These are phyloP conservation scores for Hetaerina americana DNA, from an alignment of 1,140 invertebrate genomes.

Conservation along the genomic window DNA sequence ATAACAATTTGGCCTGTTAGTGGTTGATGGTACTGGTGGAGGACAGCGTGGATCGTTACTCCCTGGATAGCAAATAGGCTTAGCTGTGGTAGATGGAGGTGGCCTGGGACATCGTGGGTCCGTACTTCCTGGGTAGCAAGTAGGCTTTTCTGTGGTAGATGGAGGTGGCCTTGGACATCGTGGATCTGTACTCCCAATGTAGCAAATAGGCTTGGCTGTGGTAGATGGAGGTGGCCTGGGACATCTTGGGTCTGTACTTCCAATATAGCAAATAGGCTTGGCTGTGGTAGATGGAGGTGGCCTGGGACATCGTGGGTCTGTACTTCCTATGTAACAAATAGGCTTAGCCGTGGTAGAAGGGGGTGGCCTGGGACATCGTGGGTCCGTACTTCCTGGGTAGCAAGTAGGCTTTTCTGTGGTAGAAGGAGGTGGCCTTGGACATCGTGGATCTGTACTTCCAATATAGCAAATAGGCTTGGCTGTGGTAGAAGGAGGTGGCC, in stretches of 20 bases:
- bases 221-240: conserved; percentile 18
- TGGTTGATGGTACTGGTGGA: conserved; percentile 16
- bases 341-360: conserved; percentile 2
- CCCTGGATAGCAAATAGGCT: conserved; percentile 23
- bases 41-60: conserved; percentile 18
- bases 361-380: conserved; percentile 16
- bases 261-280: conserved; percentile 3
- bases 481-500: neutral
- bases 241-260: conserved; percentile 15
- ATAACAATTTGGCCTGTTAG: conserved; percentile 23
- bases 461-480: conserved; percentile 14
- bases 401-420: conserved; percentile 16
- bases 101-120: conserved; percentile 15
- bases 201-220: conserved; percentile 14
- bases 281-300: neutral
- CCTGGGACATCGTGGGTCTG: conserved; percentile 24
- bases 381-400: conserved; percentile 23
- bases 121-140: conserved; percentile 23
- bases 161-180: conserved; percentile 19
- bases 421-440: conserved; percentile 13
- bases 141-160: conserved; percentile 12
- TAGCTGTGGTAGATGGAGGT: conserved; percentile 11
- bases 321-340: neutral
- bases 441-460: conserved; percentile 20
- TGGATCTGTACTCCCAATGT: conserved; percentile 18